Percentiles rank a stretch among this genome's conserved stretches.
phyloP scores from a whole-genome alignment of 2,113 vertebrate genomes.

The Psettodes erumei region DNA sequence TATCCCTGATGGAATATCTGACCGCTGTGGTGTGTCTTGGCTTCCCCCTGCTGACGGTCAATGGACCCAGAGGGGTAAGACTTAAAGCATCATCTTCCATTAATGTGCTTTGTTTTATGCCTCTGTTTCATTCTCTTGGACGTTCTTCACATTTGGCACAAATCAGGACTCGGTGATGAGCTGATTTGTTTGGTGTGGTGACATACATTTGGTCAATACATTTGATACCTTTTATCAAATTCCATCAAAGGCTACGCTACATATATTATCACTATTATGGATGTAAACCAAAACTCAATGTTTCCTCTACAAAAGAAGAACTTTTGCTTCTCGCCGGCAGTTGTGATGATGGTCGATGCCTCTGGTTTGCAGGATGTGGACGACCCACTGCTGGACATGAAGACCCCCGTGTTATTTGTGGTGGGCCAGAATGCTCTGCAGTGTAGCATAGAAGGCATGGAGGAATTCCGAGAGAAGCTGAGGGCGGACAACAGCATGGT shows the following conservation, averaged over 20 bases:
- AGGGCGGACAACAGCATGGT: conserved; percentile 97
- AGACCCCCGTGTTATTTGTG: conserved; percentile 96
- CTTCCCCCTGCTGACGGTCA: conserved; percentile 92
- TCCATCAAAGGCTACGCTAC: no score
- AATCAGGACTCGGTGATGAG: no score
- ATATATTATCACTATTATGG: no score
- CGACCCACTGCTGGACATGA: conserved; percentile 98
- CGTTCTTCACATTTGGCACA: no score
- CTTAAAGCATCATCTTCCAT: background rate
- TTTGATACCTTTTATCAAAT: no score
- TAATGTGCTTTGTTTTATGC: background rate
- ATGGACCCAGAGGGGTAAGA: conserved; percentile 94
- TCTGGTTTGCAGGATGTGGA: conserved; percentile 89
- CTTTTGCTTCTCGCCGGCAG: background rate
- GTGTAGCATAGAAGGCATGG: conserved; percentile 92
- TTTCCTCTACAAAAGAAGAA: background rate
- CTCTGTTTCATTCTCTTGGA: no score
- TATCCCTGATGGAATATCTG: conserved; percentile 95
- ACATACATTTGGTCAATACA: no score
- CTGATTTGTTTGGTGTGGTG: no score
- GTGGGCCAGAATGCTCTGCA: conserved; percentile 95
- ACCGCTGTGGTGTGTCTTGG: conserved; percentile 95
- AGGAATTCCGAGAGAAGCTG: conserved; percentile 97
- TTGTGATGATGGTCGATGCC: background rate
- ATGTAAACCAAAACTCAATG: no score